A percentile compares a stretch with the other conserved stretches of the same genome.
phyloP scores from a whole-genome alignment of 37 sponge, comb jelly and placozoan genomes.

The Theonella swinhoei region DNA sequence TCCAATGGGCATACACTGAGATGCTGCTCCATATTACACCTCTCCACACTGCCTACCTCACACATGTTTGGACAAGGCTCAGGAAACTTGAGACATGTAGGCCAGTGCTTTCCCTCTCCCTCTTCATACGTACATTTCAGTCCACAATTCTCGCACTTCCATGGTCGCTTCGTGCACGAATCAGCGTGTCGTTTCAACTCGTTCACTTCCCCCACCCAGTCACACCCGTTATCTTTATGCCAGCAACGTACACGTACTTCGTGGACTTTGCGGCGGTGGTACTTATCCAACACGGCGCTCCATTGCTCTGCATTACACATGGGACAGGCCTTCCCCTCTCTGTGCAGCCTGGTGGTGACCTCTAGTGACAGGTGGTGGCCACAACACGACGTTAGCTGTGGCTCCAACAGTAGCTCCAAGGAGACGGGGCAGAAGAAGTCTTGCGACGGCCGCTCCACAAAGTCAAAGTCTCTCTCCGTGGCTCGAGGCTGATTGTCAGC shows the following conservation, averaged over 20 bases:
- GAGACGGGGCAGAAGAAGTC: neutral
- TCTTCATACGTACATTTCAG: slow-evolving; percentile 19
- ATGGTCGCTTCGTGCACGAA: slow-evolving; percentile 28
- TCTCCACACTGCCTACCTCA: slow-evolving; percentile 1
- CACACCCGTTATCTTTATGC: slow-evolving; percentile 38
- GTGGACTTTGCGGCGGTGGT: slow-evolving; percentile 9
- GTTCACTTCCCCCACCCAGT: slow-evolving; percentile 36
- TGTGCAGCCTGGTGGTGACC: neutral
- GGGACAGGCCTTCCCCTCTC: neutral
- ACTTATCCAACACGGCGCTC: slow-evolving; percentile 18
- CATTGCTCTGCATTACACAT: neutral
- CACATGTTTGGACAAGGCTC: slow-evolving; percentile 36
- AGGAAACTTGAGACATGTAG: slow-evolving; percentile 24
- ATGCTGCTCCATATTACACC: slow-evolving; percentile 28
- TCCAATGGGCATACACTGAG: slow-evolving; percentile 31
- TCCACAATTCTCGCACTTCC: slow-evolving; percentile 37
- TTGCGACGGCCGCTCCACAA: neutral
- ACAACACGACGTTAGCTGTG: neutral
- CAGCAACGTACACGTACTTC: slow-evolving; percentile 26
- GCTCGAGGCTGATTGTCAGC: too few species aligned
- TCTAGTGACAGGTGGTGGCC: neutral
- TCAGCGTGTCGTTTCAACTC: slow-evolving; percentile 9
- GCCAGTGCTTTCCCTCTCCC: slow-evolving; percentile 4
- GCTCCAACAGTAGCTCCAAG: neutral
- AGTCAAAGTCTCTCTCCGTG: neutral